Conservation (phyloP, 2,113 vertebrate species). For the Malaclemys terrapin region DNA sequence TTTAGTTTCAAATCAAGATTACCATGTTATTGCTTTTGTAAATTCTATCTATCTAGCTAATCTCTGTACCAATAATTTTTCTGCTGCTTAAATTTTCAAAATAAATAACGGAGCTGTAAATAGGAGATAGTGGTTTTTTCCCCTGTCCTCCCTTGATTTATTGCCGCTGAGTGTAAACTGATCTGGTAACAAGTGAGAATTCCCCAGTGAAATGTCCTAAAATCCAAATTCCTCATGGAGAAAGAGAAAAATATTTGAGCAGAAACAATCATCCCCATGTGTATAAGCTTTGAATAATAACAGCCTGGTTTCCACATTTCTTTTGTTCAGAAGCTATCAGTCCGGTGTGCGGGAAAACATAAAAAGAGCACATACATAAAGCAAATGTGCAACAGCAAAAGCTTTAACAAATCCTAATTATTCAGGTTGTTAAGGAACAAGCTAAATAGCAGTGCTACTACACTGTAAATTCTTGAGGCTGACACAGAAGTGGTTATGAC, state of each 20-base stretch:
- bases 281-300: constrained; percentile 69
- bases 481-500: constrained; percentile 83
- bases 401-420: constrained; percentile 82
- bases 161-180: constrained; percentile 66
- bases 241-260: constrained; percentile 55
- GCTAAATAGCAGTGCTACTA: constrained; percentile 71
- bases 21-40: constrained; percentile 44
- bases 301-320: constrained; percentile 56
- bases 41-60: background rate
- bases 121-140: constrained; percentile 49
- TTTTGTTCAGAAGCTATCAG: constrained; percentile 69
- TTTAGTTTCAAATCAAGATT: constrained; percentile 41
- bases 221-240: constrained; percentile 67
- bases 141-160: constrained; percentile 66
- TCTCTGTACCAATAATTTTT: constrained; percentile 42
- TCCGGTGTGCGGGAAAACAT: constrained; percentile 56
- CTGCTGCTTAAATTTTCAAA: constrained; percentile 56
- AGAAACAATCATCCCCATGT: constrained; percentile 51
- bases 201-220: constrained; percentile 65
- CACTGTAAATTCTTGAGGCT: constrained; percentile 80
- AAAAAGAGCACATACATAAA: constrained; percentile 53
- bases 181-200: constrained; percentile 72
- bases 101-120: constrained; percentile 69
- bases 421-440: constrained; percentile 81
- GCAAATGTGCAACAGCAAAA: constrained; percentile 48